Evolutionary conservation across 1,140 invertebrate species (phyloP), one percentile per base, ranked within the genome.

Genomic region (Drosophila tani): DNA sequence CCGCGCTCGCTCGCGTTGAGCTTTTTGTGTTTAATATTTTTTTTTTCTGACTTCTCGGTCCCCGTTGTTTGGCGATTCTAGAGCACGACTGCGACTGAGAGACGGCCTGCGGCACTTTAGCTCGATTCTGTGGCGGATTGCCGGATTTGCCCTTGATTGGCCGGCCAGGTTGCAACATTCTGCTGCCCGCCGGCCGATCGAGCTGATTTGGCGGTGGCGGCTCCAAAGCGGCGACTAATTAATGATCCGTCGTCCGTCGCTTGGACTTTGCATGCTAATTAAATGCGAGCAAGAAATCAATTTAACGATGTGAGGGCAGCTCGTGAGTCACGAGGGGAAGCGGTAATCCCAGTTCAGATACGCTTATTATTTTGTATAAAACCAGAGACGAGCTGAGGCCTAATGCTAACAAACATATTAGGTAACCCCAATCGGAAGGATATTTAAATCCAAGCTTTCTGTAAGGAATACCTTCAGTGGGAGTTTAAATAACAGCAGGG

Each of bases 171-270:
- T 75, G 68, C 75, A 78, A 75, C 75, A 70, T 70, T 69, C 64
- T 79, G 82, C 59, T 59, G 80, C 59, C 67, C 57, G 75, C 55
- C 38, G 60, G 50, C 51, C 53, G 79, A 82, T 88, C 79, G 32
- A 57, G 21, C 69, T 80, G 80, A 88, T 86, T 86, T 70, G 71
- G 46, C 47, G 24, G 41, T 74, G 71, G 46, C 47, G 24, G 41
- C 51, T 66, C 66, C 60, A 62, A 74, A 73, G 83, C 63, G 68
- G 80, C 63, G 62, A 66, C 83, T 86, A 86, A 86, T 86, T 86
- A 88, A 87, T 83, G 84, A 87, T 73, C 79, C 64, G 32, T 55
- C 35, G 53, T 55, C 53, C 9, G 55, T 73, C 75, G 68, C 55
- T 53, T 3, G 46, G 27, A 60, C 38, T 55, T 66, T 41, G 82